Base-by-base conservation (phyloP, 2,797 vertebrate species). In the Macroramphosus scolopax region DNA sequence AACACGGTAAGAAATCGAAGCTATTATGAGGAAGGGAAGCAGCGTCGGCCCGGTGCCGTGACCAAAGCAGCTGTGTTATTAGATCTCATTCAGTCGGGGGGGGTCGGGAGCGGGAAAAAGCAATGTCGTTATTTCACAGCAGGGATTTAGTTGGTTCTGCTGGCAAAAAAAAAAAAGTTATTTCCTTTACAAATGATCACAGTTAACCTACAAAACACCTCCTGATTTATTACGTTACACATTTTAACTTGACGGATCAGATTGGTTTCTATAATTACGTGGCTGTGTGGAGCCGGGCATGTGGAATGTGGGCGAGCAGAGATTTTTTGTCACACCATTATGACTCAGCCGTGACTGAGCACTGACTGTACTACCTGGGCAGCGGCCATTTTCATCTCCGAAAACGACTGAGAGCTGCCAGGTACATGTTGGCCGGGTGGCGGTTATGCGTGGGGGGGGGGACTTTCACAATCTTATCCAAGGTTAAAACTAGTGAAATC, bases 311-410 rank as follows among this genome's bases (percentile, higher is more conserved):
- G 82, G 87, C 39, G 75, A 51, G 58, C 12, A 25, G 75, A 80
- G 64, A 78, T 63, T 57, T 82, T 80, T 75, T 73, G 76, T 80
- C 78, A 78, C 77, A 77, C 63, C 52, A 46, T 51, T 42, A 26
- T 88, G 86, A 87, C 82, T 89, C 83, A 87, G 34, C 52, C n/a
- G 25, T 75, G 82, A 88, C 74, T 81, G 57, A 78, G 48, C 73
- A 32, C 43, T 63, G 73, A 76, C 79, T 78, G 73, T 54, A 57
- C 69, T 73, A 81, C 80, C 79, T 82, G 81, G 74, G 75, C 37
- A 41, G 61, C 5, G 22, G 68, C 77, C 84, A 82, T 86, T 84
- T 80, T 83, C 57, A 72, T 69, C 72, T 44, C n/a, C n/a, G 1
- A 30, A 26, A 60, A 45, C 0, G 18, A 53, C 57, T 44, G 53